Percentiles rank a stretch among this genome's conserved stretches.
phyloP scores from a whole-genome alignment of 2,888 invertebrate species.

The Scaptomyza polygonia region DNA sequence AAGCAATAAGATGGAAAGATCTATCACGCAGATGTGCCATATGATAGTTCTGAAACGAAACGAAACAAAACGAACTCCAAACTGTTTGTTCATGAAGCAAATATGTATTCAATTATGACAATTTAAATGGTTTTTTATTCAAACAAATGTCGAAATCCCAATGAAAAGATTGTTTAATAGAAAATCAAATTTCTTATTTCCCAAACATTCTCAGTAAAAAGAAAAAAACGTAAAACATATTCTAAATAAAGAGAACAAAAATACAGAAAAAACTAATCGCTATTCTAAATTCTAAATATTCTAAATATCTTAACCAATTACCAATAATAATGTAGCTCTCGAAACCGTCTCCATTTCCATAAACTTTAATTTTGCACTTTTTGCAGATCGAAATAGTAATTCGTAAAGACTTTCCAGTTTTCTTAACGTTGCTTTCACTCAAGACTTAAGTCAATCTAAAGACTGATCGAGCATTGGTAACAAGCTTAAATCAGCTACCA shows the following conservation, averaged over 20 bases:
- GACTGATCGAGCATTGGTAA: conserved; percentile 38
- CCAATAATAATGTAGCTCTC: no score
- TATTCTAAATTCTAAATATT: no score
- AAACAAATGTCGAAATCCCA: neutral
- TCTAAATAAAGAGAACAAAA: no score
- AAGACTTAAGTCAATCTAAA: conserved; percentile 29
- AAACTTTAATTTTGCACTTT: no score
- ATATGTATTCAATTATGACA: neutral
- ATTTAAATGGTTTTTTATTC: neutral
- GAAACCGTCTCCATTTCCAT: no score
- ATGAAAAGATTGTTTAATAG: neutral
- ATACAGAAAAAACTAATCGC: no score
- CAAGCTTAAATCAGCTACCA: conserved; percentile 56
- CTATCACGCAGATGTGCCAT: conserved; percentile 15
- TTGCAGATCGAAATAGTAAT: neutral
- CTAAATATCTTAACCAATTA: no score
- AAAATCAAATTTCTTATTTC: no score
- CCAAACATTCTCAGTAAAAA: no score
- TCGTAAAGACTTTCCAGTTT: neutral
- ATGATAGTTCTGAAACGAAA: conserved; percentile 7
- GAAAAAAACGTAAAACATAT: no score
- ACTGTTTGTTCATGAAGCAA: neutral
- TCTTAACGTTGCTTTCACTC: conserved; percentile 27
- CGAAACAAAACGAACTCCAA: conserved; percentile 1
- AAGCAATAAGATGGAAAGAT: conserved; percentile 9